Conservation (phyloP, 2,888 invertebrate genomes). For the Colostygia pectinataria region DNA sequence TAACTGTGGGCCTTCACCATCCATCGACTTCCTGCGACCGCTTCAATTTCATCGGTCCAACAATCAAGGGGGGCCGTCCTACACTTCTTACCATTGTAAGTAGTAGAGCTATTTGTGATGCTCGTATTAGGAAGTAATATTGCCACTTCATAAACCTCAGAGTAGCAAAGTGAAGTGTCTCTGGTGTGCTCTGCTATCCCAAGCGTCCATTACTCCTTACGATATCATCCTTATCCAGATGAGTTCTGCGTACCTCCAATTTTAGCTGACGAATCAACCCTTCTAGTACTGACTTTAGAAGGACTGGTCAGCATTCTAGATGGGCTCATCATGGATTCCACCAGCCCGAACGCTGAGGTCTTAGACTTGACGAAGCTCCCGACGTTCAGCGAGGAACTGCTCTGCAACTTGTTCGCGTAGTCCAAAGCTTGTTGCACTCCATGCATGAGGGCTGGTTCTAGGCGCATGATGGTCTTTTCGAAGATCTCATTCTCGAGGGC, state of each 20-base stretch:
- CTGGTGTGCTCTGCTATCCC: no score
- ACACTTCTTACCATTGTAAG: no score
- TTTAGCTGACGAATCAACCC: constrained; percentile 63
- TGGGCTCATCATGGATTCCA: constrained; percentile 53
- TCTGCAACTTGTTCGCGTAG: constrained; percentile 59
- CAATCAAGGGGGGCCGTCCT: no score
- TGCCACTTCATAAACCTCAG: no score
- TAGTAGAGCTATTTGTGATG: no score
- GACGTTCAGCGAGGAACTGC: constrained; percentile 47
- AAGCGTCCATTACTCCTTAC: no score
- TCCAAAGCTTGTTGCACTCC: constrained; percentile 73
- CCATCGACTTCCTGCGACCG: no score
- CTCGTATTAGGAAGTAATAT: no score
- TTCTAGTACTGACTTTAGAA: constrained; percentile 53
- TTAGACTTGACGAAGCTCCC: constrained; percentile 60
- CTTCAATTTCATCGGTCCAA: no score
- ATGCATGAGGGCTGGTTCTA: constrained; percentile 71
- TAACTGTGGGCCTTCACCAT: no score
- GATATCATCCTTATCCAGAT: no score
- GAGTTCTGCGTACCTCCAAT: constrained; percentile 53
- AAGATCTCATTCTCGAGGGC: constrained; percentile 79
- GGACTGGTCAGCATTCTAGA: constrained; percentile 54
- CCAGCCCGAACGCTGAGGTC: constrained; percentile 49
- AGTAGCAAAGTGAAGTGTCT: no score
- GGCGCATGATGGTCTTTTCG: constrained; percentile 69